Percentiles rank a stretch among this genome's conserved stretches.
phyloP scores from a whole-genome alignment of 2,888 invertebrate genomes.

The Micoletzkya japonica region DNA sequence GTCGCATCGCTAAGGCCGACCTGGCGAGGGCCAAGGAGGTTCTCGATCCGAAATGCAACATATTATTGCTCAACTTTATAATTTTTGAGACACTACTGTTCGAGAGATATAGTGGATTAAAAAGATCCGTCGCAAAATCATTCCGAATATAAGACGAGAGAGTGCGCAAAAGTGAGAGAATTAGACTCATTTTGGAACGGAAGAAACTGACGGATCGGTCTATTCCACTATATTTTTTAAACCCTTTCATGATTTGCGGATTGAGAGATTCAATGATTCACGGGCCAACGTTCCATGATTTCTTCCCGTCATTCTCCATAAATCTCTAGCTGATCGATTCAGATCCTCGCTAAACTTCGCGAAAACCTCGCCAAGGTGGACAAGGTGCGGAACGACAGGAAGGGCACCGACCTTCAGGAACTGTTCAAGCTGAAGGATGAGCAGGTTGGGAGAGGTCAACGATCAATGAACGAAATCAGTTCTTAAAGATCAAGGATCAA shows the following conservation, averaged over 20 bases:
- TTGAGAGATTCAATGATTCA: too few relatives aligned
- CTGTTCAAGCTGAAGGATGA: slow-evolving; percentile 13
- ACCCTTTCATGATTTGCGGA: too few relatives aligned
- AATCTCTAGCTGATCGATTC: neutral
- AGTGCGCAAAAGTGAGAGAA: too few relatives aligned
- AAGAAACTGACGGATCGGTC: too few relatives aligned
- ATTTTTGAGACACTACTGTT: neutral
- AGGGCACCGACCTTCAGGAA: slow-evolving; percentile 2
- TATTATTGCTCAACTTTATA: too few relatives aligned
- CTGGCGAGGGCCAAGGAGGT: slow-evolving; percentile 34
- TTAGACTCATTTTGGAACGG: too few relatives aligned
- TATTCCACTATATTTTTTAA: too few relatives aligned
- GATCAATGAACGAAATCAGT: neutral
- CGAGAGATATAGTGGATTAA: too few relatives aligned
- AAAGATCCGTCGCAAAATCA: too few relatives aligned
- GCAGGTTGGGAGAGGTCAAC: slow-evolving; percentile 9
- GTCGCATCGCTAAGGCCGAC: slow-evolving; percentile 37
- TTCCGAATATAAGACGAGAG: too few relatives aligned
- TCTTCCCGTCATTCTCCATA: neutral
- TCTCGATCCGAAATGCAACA: neutral
- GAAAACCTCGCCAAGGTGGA: slow-evolving; percentile 6
- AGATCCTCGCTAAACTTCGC: slow-evolving; percentile 12
- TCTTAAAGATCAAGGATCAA: neutral
- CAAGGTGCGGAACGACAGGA: slow-evolving; percentile 12
- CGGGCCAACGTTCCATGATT: too few relatives aligned